Percentiles rank a stretch among this genome's conserved stretches.
Conservation (phyloP, 2,888 invertebrate species). For the Heliothis peltigera region DNA sequence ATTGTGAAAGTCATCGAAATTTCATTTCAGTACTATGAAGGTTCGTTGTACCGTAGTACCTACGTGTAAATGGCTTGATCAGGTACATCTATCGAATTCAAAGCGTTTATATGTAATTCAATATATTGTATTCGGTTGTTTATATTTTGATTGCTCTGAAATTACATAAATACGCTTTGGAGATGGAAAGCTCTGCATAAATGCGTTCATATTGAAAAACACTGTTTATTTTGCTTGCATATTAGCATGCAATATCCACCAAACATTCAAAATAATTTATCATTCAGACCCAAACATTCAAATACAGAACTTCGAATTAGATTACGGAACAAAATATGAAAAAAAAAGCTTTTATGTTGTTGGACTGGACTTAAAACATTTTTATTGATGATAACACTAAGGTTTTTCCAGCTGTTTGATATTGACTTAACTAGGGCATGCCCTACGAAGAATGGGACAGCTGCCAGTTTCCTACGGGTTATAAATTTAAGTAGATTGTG, state of each 20-base stretch:
- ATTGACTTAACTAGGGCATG: slow-evolving; percentile 50
- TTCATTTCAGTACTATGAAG: slow-evolving; percentile 1
- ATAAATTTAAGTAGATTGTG: slow-evolving; percentile 66
- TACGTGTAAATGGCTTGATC: slow-evolving; percentile 22
- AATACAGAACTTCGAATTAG: too few relatives aligned
- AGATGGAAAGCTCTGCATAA: neutral
- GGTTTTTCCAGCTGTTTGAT: slow-evolving; percentile 22
- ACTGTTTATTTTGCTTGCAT: neutral
- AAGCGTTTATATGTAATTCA: slow-evolving; percentile 7
- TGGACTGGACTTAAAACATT: slow-evolving; percentile 3
- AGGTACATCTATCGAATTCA: slow-evolving; percentile 3
- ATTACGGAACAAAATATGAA: neutral
- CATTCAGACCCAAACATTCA: neutral
- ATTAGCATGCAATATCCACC: neutral
- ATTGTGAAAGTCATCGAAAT: slow-evolving; percentile 7
- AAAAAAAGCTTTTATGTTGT: neutral
- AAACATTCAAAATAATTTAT: neutral
- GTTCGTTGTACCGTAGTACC: neutral
- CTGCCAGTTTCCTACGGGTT: slow-evolving; percentile 51
- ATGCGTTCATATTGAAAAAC: neutral
- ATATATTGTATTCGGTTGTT: slow-evolving; percentile 31
- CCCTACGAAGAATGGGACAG: slow-evolving; percentile 28
- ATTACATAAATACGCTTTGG: neutral
- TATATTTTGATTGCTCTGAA: slow-evolving; percentile 8
- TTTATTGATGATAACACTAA: slow-evolving; percentile 9